These are phyloP conservation scores for Lytechinus variegatus DNA, from an alignment of 35 echinoderm and acorn worm genomes.

Conservation along the genomic window DNA sequence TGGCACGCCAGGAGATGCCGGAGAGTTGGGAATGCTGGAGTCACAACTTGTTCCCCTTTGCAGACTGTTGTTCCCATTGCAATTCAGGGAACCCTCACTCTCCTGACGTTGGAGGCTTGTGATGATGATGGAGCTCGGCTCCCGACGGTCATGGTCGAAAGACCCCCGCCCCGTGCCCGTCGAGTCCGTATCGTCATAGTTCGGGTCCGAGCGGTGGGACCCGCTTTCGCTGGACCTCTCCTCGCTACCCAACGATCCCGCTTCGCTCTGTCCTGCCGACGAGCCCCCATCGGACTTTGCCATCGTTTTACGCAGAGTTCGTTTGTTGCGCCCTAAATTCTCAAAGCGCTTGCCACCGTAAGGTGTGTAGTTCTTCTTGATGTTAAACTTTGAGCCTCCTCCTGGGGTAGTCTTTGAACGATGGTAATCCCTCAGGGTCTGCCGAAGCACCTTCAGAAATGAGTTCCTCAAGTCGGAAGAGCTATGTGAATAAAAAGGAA, in stretches of 20 bases:
- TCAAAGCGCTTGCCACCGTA: constrained; percentile 87
- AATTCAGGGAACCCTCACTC: neutral
- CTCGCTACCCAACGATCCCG: constrained; percentile 75
- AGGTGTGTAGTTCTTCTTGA: constrained; percentile 62
- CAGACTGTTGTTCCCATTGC: constrained; percentile 36
- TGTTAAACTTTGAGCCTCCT: constrained; percentile 47
- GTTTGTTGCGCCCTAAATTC: constrained; percentile 55
- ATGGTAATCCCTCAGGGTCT: constrained; percentile 74
- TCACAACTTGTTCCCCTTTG: neutral
- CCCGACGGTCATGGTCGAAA: neutral
- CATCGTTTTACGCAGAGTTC: constrained; percentile 69
- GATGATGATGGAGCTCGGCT: neutral
- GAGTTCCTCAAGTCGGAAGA: constrained; percentile 68
- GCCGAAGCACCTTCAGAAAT: constrained; percentile 79
- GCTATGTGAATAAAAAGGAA: constrained; percentile 58
- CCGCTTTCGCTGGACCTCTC: constrained; percentile 85
- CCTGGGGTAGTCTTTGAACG: constrained; percentile 62
- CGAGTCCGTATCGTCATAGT: constrained; percentile 78
- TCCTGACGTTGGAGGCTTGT: neutral
- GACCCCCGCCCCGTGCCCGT: constrained; percentile 72
- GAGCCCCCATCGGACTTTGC: constrained; percentile 36
- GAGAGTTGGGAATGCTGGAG: constrained; percentile 1
- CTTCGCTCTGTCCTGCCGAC: constrained; percentile 67
- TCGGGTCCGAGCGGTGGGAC: constrained; percentile 58
- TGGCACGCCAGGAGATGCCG: neutral